These are phyloP conservation scores for Polymixis lichenea DNA, from an alignment of 2,888 invertebrate genomes.

Conservation along the genomic window DNA sequence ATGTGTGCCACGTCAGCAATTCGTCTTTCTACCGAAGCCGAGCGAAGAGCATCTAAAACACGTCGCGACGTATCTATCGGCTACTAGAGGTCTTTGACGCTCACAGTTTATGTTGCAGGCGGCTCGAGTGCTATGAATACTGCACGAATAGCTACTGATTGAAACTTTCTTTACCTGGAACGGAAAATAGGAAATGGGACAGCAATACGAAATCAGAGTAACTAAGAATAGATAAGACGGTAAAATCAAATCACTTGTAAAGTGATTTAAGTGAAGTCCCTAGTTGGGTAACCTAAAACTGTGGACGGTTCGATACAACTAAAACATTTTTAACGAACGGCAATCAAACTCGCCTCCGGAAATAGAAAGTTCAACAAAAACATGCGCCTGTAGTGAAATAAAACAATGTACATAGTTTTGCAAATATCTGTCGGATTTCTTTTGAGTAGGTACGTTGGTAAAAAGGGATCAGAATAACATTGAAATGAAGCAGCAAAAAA, in stretches of 20 bases:
- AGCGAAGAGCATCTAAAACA: neutral
- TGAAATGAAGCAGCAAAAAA: slow-evolving; percentile 23
- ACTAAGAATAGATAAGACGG: slow-evolving; percentile 18
- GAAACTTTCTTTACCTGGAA: slow-evolving; percentile 42
- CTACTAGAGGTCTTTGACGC: slow-evolving; percentile 51
- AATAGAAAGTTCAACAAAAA: slow-evolving; percentile 11
- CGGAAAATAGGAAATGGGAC: slow-evolving; percentile 15
- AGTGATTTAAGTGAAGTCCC: slow-evolving; percentile 4
- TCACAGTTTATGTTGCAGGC: slow-evolving; percentile 45
- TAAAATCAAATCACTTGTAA: slow-evolving; percentile 33
- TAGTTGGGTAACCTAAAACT: slow-evolving; percentile 22
- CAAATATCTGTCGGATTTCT: slow-evolving; percentile 1
- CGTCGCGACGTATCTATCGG: slow-evolving; percentile 40
- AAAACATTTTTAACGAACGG: slow-evolving; percentile 20
- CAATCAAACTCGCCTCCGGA: slow-evolving; percentile 2
- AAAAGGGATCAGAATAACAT: slow-evolving; percentile 24
- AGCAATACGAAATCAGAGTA: slow-evolving; percentile 16
- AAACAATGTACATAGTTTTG: neutral
- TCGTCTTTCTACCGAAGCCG: slow-evolving; percentile 9
- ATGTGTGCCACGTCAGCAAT: slow-evolving; percentile 29
- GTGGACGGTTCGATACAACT: neutral
- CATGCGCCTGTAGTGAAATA: neutral
- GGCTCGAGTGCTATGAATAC: slow-evolving; percentile 41
- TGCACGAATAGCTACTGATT: slow-evolving; percentile 33
- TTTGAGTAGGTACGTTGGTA: slow-evolving; percentile 15